Evolutionary conservation across 2,888 invertebrate species (phyloP).

Genomic region (Elmis aenea): DNA sequence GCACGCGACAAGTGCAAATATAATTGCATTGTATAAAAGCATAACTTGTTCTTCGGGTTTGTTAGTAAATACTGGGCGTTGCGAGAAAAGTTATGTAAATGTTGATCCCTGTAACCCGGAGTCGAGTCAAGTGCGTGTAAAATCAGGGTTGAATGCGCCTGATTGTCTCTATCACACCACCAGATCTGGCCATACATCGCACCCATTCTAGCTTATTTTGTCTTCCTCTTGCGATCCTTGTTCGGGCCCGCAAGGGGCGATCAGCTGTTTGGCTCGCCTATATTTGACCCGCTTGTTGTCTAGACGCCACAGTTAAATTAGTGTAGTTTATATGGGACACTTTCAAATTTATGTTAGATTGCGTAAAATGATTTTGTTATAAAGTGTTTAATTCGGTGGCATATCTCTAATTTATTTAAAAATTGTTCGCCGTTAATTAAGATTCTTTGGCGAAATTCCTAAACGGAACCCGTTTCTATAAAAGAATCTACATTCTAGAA

Average conservation of each 20-base stretch:
- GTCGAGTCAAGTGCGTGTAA: slow-evolving; percentile 57
- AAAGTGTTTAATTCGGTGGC: no score
- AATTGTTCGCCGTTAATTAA: no score
- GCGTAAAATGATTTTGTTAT: no score
- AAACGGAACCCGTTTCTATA: no score
- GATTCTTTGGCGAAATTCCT: no score
- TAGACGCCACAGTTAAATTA: slow-evolving; percentile 35
- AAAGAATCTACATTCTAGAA: no score
- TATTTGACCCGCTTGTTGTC: slow-evolving; percentile 38
- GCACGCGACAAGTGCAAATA: no score
- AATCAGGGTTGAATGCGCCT: slow-evolving; percentile 49
- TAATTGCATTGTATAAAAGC: no score
- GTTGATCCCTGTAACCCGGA: slow-evolving; percentile 33
- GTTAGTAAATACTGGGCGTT: slow-evolving; percentile 26
- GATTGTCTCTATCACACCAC: slow-evolving; percentile 38
- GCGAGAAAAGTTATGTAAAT: slow-evolving; percentile 40
- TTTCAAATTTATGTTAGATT: slow-evolving; percentile 9
- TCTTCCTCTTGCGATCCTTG: slow-evolving; percentile 25
- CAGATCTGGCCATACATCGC: slow-evolving; percentile 25
- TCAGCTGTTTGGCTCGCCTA: slow-evolving; percentile 46
- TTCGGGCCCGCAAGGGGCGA: slow-evolving; percentile 40
- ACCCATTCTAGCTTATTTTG: slow-evolving; percentile 23
- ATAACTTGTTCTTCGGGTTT: no score
- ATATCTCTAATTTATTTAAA: no score
- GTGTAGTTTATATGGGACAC: slow-evolving; percentile 20